A percentile compares a stretch with the other conserved stretches of the same genome.
phyloP scores from a whole-genome alignment of 2,888 invertebrate species.

The Lepidocyrtinus sp. region DNA sequence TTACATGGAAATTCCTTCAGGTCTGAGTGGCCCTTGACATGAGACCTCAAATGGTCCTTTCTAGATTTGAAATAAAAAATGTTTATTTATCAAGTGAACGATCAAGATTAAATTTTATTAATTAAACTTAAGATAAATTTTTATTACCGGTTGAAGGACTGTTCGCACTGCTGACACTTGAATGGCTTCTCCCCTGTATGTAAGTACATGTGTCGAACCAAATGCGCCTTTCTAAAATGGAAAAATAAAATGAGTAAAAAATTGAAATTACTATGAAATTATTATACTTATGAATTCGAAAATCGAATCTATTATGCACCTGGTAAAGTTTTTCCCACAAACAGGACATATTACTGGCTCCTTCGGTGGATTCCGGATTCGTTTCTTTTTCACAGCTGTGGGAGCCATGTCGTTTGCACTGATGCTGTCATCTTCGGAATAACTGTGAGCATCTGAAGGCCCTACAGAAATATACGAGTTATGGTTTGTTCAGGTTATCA shows the following conservation, averaged over 20 bases:
- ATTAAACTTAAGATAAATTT: no score
- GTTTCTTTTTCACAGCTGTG: constrained; percentile 2
- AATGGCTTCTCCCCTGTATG: constrained; percentile 55
- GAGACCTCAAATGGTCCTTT: constrained; percentile 42
- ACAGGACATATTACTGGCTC: constrained; percentile 45
- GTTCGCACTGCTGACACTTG: constrained; percentile 30
- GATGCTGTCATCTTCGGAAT: neutral
- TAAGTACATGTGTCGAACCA: constrained; percentile 47
- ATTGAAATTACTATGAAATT: no score
- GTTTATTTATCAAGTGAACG: no score
- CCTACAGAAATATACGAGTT: no score
- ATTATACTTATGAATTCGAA: no score
- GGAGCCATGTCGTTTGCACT: neutral
- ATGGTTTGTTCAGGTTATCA: no score
- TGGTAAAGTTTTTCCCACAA: constrained; percentile 44
- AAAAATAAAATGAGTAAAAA: no score
- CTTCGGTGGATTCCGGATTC: constrained; percentile 6
- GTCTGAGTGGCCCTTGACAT: constrained; percentile 30
- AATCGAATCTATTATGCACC: no score
- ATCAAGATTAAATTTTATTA: no score
- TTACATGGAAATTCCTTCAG: constrained; percentile 39
- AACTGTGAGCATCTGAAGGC: constrained; percentile 10
- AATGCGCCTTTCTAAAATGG: constrained; percentile 54
- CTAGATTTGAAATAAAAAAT: no score
- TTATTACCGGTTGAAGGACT: constrained; percentile 44